phyloP scores from a whole-genome alignment of 1,140 invertebrate genomes.

The Dufourea novaeangliae region DNA sequence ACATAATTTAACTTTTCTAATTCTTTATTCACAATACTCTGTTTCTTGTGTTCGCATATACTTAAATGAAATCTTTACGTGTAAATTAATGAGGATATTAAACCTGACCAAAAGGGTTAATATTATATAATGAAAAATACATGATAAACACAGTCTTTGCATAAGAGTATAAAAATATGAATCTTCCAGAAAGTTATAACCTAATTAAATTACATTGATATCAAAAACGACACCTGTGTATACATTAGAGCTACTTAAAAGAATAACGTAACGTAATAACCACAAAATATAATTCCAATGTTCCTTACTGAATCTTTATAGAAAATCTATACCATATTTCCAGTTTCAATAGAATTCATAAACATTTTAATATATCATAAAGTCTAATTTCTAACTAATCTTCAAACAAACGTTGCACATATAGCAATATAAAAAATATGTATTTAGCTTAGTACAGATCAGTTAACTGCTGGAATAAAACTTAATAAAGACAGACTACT shows the following conservation, averaged over 20 bases:
- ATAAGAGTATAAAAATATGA: not conserved
- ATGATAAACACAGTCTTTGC: not conserved
- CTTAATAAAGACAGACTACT: not conserved
- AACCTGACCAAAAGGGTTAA: not conserved
- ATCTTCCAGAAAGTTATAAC: not conserved
- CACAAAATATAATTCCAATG: not conserved
- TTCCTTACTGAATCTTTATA: not conserved
- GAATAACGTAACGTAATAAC: not conserved
- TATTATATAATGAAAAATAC: not conserved
- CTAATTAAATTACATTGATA: not conserved
- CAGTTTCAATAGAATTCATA: not conserved
- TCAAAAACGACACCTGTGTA: not conserved
- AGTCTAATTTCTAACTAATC: not conserved
- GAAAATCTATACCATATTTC: not conserved
- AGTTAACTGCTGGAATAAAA: not conserved
- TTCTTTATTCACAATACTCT: too few species aligned
- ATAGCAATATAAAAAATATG: not conserved
- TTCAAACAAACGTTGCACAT: not conserved
- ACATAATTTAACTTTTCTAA: too few species aligned
- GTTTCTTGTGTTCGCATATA: too few species aligned
- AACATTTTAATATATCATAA: not conserved
- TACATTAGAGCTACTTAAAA: not conserved
- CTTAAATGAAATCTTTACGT: too few species aligned
- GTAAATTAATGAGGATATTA: too few species aligned
- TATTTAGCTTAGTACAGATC: not conserved